Evolutionary conservation across 2,797 vertebrate species (phyloP), one percentile per base, ranked within the genome.

Genomic region (Microtus agrestis): DNA sequence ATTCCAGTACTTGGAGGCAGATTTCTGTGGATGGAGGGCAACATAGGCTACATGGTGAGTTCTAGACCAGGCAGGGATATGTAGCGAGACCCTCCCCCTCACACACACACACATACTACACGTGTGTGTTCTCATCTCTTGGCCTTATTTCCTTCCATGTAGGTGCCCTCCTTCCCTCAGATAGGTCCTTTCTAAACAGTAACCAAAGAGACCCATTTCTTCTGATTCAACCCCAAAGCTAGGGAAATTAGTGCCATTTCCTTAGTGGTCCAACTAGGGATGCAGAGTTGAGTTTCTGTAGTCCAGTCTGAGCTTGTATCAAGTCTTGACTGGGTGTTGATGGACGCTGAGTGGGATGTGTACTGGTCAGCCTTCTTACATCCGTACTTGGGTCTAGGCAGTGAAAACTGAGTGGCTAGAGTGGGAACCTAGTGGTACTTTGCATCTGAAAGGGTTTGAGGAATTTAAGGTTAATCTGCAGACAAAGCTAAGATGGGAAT

Each of bases 181-280:
- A 25, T 27, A 76, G 79, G 37, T 65, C 84, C 14, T 79, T 79
- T 34, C 79, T 67, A 65, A 63, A 37, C 37, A 74, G 34, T n/a
- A n/a, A 34, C 54, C 84, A 82, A 91, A 51, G 43, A 89, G 46
- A 91, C 8, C 51, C 43, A 27, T 11, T 56, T 34, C 61, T 71
- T 80, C 82, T 15, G 73, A 48, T 65, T 91, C 54, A 76, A 43
- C 46, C 34, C 63, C 34, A 59, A 59, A 54, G 29, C 23, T 87
- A 87, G 88, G 63, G 81, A 93, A 95, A 82, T 67, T 21, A 84
- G 17, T 82, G 1, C 34, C 63, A 82, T 37, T 91, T 94, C 82
- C 69, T 74, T 92, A 6, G 40, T 46, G 79, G 37, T 69, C 31
- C 87, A 89, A 40, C 23, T 46, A 69, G 54, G 34, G 48, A 61